Conservation (phyloP, 2,113 vertebrate genomes). For the Chaetodon auriga region DNA sequence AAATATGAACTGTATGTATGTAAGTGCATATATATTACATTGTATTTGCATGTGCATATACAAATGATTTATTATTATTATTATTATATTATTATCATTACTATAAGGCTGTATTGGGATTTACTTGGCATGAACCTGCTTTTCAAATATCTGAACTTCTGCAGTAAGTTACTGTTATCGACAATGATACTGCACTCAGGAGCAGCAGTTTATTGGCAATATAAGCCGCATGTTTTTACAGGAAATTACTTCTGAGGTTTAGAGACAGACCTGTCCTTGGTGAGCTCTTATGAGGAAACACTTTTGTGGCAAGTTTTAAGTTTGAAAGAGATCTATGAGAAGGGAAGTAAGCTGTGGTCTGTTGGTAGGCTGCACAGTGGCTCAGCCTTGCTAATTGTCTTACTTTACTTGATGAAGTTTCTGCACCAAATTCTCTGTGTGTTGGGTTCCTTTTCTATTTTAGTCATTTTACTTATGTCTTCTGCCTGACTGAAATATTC, state of each 20-base stretch:
- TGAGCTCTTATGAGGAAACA: slow-evolving; percentile 16
- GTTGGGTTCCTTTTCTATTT: neutral
- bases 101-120: neutral
- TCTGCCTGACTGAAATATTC: neutral
- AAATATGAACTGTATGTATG: too few species aligned
- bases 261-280: neutral
- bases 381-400: neutral
- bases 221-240: too few species aligned
- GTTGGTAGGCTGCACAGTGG: neutral
- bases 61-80: too few species aligned
- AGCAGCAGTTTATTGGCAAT: neutral
- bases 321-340: neutral
- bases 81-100: too few species aligned
- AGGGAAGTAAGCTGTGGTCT: neutral
- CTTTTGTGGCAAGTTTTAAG: neutral
- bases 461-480: neutral
- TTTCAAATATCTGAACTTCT: neutral
- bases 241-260: neutral
- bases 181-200: neutral
- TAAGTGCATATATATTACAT: too few species aligned
- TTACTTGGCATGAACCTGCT: neutral
- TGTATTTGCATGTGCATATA: too few species aligned
- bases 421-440: neutral
- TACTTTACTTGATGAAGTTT: neutral
- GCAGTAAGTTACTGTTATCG: neutral